Evolutionary conservation across 2,888 invertebrate genomes (phyloP), one percentile per base, ranked within the genome.

Genomic region (Pristionchus japonicus): DNA sequence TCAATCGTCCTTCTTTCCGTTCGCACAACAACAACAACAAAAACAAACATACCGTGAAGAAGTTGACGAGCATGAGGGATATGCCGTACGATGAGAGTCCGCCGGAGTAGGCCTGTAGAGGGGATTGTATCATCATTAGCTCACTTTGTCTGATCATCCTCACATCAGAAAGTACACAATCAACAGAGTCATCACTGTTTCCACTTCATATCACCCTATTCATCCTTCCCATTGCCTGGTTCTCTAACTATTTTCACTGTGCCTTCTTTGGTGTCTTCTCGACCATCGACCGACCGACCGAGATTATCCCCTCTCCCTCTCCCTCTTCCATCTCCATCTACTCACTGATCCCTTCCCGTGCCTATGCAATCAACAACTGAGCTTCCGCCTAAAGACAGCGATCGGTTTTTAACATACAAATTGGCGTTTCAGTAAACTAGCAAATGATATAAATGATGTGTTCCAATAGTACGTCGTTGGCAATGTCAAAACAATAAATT

Each of bases 71-170:
- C 97, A 99, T 97, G 92, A 99, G 96, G 95, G 99, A 98, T 93
- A 99, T 96, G 95, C 98, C 98, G 96, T 99, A 99, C 90, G 98
- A 99, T 93, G 98, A 98, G 95, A 99, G 98, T 95, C 99, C 99
- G 91, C 99, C 98, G 91, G 98, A 98, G 96, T 98, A 99, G 94
- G 99, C 99, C 96, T 99, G 99, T 95, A 86, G 3, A 13, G n/a
- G 74, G 0, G 15, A 15, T 34, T 70, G 27, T 4, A 37, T 37
- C 70, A 37, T 70, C 37, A 70, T 37, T 77, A 43, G 6, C 13
- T 23, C 6, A 57, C 49, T 49, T 52, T 20, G 20, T 34, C 37
- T 11, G 15, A 3, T 37, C 37, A 31, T 70, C 37, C 20, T 17
- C 20, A 6, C 64, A 13, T 31, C 64, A 7, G 7, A n/a, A n/a